phyloP scores from a whole-genome alignment of 2,888 invertebrate species.

The Caenorhabditis virilis region DNA sequence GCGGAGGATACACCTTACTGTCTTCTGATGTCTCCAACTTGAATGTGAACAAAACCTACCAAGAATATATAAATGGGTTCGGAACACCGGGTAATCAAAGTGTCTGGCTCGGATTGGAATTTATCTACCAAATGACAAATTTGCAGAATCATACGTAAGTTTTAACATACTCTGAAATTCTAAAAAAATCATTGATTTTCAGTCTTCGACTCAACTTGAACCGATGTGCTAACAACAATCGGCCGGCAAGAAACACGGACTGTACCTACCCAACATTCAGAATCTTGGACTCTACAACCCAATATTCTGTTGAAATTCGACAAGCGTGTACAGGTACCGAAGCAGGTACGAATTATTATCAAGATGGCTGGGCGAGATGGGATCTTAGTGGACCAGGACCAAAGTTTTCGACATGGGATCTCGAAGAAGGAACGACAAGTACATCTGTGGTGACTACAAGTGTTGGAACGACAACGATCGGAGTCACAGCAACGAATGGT shows the following conservation, averaged over 20 bases:
- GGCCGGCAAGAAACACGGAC: slow-evolving; percentile 34
- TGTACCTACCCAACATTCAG: slow-evolving; percentile 50
- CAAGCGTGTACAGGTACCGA: slow-evolving; percentile 51
- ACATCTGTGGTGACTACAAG: too few species aligned
- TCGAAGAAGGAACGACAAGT: slow-evolving; percentile 13
- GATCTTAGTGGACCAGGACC: slow-evolving; percentile 47
- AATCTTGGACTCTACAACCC: slow-evolving; percentile 32
- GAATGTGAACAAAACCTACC: slow-evolving; percentile 32
- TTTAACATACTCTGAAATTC: background rate
- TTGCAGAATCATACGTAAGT: slow-evolving; percentile 38
- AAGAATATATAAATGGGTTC: slow-evolving; percentile 41
- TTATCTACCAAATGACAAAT: slow-evolving; percentile 48
- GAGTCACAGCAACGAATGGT: too few species aligned
- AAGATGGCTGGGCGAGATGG: slow-evolving; percentile 61
- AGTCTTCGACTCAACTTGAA: slow-evolving; percentile 48
- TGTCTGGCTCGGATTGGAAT: slow-evolving; percentile 54
- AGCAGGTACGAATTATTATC: slow-evolving; percentile 40
- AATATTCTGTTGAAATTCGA: slow-evolving; percentile 49
- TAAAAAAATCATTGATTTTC: slow-evolving; percentile 5
- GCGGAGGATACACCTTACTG: slow-evolving; percentile 57
- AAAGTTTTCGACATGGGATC: slow-evolving; percentile 50
- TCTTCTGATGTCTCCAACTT: slow-evolving; percentile 28
- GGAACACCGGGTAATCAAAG: slow-evolving; percentile 36
- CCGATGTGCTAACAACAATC: slow-evolving; percentile 43
- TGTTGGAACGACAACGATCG: background rate